phyloP scores from a whole-genome alignment of 1,140 invertebrate species.

The Teleogryllus occipitalis region DNA sequence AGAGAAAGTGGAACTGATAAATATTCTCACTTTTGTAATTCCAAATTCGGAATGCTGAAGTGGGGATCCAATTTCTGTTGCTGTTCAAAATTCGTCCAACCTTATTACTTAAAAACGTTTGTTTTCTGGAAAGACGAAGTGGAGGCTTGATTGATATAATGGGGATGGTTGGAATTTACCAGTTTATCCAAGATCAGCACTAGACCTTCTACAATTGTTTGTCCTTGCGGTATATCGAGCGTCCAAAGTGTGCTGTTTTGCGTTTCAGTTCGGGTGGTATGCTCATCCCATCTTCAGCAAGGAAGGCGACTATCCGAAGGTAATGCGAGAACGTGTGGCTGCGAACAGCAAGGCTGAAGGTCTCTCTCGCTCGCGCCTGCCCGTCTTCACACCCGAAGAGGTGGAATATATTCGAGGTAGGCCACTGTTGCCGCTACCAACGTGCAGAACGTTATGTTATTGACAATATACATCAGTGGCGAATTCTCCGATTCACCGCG shows the following conservation, averaged over 20 bases:
- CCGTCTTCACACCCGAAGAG: slow-evolving; percentile 42
- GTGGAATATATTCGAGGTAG: slow-evolving; percentile 31
- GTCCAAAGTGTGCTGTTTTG: slow-evolving; percentile 25
- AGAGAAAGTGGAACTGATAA: too few species aligned
- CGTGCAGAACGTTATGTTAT: too few species aligned
- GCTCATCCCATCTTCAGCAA: slow-evolving; percentile 50
- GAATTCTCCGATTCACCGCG: too few species aligned
- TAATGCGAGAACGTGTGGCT: slow-evolving; percentile 43
- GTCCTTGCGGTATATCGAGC: not conserved
- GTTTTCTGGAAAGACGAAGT: not conserved
- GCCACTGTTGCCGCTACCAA: too few species aligned
- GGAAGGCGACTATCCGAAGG: slow-evolving; percentile 49
- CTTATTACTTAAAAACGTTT: not conserved
- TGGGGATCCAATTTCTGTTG: not conserved
- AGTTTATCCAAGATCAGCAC: not conserved
- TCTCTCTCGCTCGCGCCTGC: slow-evolving; percentile 41
- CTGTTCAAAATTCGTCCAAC: not conserved
- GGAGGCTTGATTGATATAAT: not conserved
- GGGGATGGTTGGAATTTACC: not conserved
- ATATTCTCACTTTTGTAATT: too few species aligned
- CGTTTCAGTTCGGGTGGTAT: slow-evolving; percentile 48
- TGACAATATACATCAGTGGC: too few species aligned
- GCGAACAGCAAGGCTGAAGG: slow-evolving; percentile 45
- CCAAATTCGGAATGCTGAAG: too few species aligned
- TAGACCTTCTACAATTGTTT: not conserved